Evolutionary conservation across 2,797 vertebrate species (phyloP).

Genomic region (Crypturellus tataupa): DNA sequence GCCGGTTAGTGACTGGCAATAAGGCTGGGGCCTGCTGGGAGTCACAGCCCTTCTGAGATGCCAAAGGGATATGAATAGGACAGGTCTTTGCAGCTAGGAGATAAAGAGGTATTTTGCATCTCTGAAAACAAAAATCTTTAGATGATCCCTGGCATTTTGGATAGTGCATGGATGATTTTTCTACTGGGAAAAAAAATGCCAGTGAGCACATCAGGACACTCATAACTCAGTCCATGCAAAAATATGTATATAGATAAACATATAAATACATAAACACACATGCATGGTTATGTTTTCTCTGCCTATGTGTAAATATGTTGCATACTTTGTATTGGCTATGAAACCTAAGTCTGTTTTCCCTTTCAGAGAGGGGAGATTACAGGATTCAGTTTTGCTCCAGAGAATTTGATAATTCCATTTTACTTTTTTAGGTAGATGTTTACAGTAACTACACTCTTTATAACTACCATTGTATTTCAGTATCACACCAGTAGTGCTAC

Average conservation of each 20-base stretch:
- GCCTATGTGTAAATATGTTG: neutral
- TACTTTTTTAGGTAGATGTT: neutral
- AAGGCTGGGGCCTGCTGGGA: neutral
- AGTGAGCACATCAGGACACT: neutral
- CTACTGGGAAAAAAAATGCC: neutral
- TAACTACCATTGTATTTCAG: neutral
- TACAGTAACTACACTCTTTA: neutral
- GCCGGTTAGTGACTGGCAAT: neutral
- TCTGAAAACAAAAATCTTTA: neutral
- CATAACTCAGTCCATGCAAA: neutral
- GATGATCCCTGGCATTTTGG: neutral
- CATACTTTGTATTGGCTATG: neutral
- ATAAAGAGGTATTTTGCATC: neutral
- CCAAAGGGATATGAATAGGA: neutral
- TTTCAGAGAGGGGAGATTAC: neutral
- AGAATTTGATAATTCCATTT: neutral
- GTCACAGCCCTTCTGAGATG: neutral
- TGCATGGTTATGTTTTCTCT: constrained; percentile 4
- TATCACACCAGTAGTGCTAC: neutral
- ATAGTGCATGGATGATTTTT: neutral
- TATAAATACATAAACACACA: too few relatives aligned
- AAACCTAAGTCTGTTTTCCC: neutral
- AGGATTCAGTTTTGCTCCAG: neutral
- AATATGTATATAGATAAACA: neutral
- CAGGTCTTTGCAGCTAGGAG: neutral